A percentile compares a stretch with the other conserved stretches of the same genome.
Conservation (phyloP, 2,888 invertebrate genomes). For the Epirrhoe tristata region DNA sequence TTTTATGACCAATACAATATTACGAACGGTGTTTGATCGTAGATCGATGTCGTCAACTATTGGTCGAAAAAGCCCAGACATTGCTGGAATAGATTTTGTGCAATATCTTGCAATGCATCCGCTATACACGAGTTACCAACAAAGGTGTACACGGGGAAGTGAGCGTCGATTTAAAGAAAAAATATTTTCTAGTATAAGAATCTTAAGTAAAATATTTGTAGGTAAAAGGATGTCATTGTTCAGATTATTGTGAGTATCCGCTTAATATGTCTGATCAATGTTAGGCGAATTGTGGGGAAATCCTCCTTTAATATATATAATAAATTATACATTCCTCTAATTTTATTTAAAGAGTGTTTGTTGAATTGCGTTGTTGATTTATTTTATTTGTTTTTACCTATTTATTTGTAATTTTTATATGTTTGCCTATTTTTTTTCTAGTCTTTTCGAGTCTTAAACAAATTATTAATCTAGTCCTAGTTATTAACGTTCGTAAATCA, state of each 20-base stretch:
- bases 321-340: conserved; percentile 65
- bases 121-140: conserved; percentile 2
- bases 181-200: neutral
- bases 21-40: neutral
- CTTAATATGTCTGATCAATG: neutral
- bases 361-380: conserved; percentile 55
- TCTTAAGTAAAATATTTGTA: neutral
- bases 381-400: conserved; percentile 48
- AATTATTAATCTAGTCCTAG: conserved; percentile 59
- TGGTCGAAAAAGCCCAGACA: conserved; percentile 17
- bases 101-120: conserved; percentile 39
- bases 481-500: conserved; percentile 9
- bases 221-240: neutral
- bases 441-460: conserved; percentile 57
- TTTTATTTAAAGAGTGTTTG: conserved; percentile 47
- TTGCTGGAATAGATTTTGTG: conserved; percentile 38
- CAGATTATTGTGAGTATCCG: neutral
- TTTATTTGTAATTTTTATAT: conserved; percentile 19
- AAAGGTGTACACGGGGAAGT: neutral
- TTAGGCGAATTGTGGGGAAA: conserved; percentile 20
- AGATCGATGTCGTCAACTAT: neutral
- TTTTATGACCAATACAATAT: conserved; percentile 27
- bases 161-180: neutral
- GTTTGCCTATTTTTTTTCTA: conserved; percentile 57
- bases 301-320: conserved; percentile 25